Conservation (phyloP, 2,888 invertebrate species). For the Meganola albula region DNA sequence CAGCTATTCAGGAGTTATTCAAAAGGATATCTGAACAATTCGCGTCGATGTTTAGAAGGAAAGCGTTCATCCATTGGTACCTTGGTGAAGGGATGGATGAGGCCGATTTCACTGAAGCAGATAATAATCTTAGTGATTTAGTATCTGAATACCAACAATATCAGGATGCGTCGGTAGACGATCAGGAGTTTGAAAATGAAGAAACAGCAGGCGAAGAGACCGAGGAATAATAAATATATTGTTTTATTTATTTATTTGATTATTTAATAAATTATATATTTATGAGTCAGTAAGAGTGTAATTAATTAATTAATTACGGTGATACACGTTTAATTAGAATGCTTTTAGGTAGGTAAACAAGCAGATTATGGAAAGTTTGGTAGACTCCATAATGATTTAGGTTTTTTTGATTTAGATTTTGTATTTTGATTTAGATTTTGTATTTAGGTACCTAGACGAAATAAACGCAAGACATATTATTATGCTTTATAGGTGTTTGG, state of each 20-base stretch:
- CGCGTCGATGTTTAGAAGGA: constrained; percentile 93
- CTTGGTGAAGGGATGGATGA: constrained; percentile 98
- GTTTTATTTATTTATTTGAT: background rate
- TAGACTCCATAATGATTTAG: too few relatives aligned
- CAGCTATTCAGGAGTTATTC: constrained; percentile 91
- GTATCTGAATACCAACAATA: constrained; percentile 95
- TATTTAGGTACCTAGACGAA: too few relatives aligned
- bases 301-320: background rate
- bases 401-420: too few relatives aligned
- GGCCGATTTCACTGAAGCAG: constrained; percentile 95
- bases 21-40: constrained; percentile 91
- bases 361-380: too few relatives aligned
- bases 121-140: constrained; percentile 93
- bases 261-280: too few relatives aligned
- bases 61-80: constrained; percentile 98
- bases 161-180: constrained; percentile 91
- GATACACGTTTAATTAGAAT: too few relatives aligned
- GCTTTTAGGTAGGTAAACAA: too few relatives aligned
- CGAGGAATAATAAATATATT: constrained; percentile 28
- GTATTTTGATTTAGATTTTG: too few relatives aligned
- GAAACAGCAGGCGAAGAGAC: constrained; percentile 72
- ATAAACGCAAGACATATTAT: too few relatives aligned
- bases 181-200: constrained; percentile 82
- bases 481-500: too few relatives aligned
- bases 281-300: too few relatives aligned